These are phyloP conservation scores for Tyrophagus putrescentiae DNA, from an alignment of 1,140 invertebrate species.

Conservation along the genomic window DNA sequence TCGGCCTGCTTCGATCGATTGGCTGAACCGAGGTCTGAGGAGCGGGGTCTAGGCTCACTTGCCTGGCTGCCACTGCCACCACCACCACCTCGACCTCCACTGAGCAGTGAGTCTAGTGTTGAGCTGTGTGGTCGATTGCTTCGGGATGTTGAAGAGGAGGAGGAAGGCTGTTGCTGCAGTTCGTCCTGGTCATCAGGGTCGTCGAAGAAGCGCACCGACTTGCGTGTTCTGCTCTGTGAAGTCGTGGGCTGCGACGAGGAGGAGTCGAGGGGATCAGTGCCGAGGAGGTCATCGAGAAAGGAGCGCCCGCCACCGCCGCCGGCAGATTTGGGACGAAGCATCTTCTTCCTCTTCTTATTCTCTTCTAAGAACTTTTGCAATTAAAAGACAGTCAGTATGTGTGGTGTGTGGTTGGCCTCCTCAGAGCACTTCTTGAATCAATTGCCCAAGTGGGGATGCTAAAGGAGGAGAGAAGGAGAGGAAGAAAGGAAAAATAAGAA, in stretches of 20 bases:
- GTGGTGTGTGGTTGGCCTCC: too few species aligned
- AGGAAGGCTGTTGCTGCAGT: too few species aligned
- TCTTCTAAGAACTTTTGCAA: too few species aligned
- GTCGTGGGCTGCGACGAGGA: background rate
- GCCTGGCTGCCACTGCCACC: background rate
- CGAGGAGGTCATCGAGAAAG: slow-evolving; percentile 14
- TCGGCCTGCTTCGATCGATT: too few species aligned
- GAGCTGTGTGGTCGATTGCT: background rate
- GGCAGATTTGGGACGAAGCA: slow-evolving; percentile 2
- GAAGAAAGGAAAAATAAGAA: too few species aligned
- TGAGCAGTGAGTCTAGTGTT: background rate
- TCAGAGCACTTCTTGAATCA: too few species aligned
- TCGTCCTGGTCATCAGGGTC: slow-evolving; percentile 7
- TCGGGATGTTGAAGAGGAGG: background rate
- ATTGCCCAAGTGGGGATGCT: too few species aligned
- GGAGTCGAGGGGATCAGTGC: background rate
- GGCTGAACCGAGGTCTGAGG: too few species aligned
- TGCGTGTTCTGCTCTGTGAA: background rate
- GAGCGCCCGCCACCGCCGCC: slow-evolving; percentile 7
- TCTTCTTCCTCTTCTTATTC: too few species aligned
- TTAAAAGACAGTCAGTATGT: too few species aligned
- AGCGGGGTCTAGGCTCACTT: background rate
- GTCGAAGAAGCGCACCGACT: slow-evolving; percentile 17
- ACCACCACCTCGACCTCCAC: background rate
- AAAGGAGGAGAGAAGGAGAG: too few species aligned